These are phyloP conservation scores for Allacma fusca DNA, from an alignment of 2,888 invertebrate genomes.

Conservation along the genomic window DNA sequence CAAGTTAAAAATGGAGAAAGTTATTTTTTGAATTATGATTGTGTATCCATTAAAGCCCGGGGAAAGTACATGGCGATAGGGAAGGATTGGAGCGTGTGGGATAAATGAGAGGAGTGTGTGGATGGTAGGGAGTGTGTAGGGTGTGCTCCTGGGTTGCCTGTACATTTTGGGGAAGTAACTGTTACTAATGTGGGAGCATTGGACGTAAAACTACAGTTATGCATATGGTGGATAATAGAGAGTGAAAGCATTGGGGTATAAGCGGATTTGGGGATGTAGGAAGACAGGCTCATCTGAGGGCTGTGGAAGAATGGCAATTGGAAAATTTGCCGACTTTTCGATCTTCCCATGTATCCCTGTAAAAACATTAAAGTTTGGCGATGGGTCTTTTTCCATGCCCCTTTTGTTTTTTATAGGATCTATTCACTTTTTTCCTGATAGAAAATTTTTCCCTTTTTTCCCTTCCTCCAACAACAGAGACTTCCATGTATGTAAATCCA, in stretches of 20 bases:
- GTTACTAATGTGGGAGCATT: no score
- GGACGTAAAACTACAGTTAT: background rate
- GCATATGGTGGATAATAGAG: background rate
- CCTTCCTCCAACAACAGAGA: background rate
- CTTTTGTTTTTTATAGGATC: constrained; percentile 49
- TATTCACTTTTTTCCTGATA: background rate
- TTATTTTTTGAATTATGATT: no score
- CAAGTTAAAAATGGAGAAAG: no score
- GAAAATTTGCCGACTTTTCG: constrained; percentile 55
- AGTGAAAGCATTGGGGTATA: background rate
- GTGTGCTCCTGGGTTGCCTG: no score
- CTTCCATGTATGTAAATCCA: no score
- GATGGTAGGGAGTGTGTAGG: no score
- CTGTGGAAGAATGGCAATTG: constrained; percentile 51
- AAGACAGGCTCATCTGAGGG: constrained; percentile 54
- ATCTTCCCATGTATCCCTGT: constrained; percentile 55
- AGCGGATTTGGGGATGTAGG: background rate
- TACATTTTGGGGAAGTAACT: no score
- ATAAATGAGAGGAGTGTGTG: no score
- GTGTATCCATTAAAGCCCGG: no score
- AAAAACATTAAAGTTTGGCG: constrained; percentile 48
- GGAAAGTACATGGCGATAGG: no score
- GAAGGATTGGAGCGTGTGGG: no score
- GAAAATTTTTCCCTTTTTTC: background rate
- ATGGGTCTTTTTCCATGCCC: constrained; percentile 43